Evolutionary conservation across 2,797 vertebrate genomes (phyloP).

Genomic region (Apodemus agrarius): DNA sequence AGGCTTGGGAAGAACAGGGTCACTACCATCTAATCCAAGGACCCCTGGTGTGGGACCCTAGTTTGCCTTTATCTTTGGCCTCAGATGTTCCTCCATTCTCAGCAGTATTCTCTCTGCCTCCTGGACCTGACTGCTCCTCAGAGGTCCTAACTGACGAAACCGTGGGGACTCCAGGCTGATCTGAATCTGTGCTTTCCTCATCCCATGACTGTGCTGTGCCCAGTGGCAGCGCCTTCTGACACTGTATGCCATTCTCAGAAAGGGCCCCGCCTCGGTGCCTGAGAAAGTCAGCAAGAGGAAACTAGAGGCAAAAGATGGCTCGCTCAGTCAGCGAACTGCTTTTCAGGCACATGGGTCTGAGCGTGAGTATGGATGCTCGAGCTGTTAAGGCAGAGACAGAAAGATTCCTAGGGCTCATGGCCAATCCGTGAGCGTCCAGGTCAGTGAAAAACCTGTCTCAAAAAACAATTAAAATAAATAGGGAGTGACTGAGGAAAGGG

Average conservation of each 20-base stretch:
- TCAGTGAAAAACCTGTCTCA: background rate
- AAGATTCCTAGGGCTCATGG: background rate
- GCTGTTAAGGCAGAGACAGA: background rate
- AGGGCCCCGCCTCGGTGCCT: background rate
- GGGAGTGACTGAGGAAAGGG: background rate
- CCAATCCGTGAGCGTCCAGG: background rate
- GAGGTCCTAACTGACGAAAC: conserved; percentile 1
- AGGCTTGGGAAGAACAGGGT: background rate
- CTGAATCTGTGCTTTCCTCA: conserved; percentile 31
- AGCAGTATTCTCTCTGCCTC: background rate
- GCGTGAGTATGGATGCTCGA: background rate
- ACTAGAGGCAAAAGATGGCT: background rate
- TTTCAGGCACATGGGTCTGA: background rate
- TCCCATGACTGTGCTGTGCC: background rate
- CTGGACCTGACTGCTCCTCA: background rate
- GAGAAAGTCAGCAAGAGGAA: background rate
- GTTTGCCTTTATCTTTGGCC: background rate
- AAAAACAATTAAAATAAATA: background rate
- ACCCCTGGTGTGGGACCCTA: background rate
- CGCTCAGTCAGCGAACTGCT: background rate
- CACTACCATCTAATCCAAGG: background rate
- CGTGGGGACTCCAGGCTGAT: conserved; percentile 37
- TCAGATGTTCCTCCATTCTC: background rate
- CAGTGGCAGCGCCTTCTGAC: conserved; percentile 34
- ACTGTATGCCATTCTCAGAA: conserved; percentile 26